Evolutionary conservation across 2,797 vertebrate genomes (phyloP).

Genomic region (Sphaeramia orbicularis): DNA sequence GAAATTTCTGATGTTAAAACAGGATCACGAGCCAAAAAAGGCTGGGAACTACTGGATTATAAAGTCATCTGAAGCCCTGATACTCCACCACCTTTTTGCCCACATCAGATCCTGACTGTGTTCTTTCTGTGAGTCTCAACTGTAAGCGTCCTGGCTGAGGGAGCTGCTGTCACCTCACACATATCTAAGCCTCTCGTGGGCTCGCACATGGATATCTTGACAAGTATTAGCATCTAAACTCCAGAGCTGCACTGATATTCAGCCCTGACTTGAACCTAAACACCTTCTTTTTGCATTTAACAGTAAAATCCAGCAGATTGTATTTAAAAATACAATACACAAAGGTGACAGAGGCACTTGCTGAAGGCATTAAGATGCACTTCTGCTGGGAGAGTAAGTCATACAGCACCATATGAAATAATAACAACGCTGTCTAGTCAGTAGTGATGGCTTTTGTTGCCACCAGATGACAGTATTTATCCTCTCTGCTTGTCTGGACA

Average conservation of each 20-base stretch:
- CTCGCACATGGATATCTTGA: conserved; percentile 14
- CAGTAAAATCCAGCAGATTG: no score
- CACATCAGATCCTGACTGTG: conserved; percentile 1
- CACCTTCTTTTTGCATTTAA: conserved; percentile 10
- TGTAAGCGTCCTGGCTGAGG: conserved; percentile 14
- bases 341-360: conserved; percentile 6
- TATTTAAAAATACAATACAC: neutral
- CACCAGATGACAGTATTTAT: conserved; percentile 84
- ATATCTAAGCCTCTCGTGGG: conserved; percentile 22
- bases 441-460: conserved; percentile 73
- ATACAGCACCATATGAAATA: neutral
- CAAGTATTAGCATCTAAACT: conserved; percentile 2
- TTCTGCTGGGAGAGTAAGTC: neutral
- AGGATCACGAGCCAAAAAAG: no score
- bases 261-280: conserved; percentile 14
- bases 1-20: no score
- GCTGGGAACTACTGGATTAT: no score
- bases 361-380: neutral
- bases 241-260: conserved; percentile 10
- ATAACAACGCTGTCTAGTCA: conserved; percentile 21
- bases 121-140: conserved; percentile 23
- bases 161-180: conserved; percentile 37
- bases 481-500: conserved; percentile 68
- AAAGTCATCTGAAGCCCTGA: neutral
- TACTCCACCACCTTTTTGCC: neutral